phyloP scores from a whole-genome alignment of 2,113 vertebrate species.

The Phasianus colchicus region DNA sequence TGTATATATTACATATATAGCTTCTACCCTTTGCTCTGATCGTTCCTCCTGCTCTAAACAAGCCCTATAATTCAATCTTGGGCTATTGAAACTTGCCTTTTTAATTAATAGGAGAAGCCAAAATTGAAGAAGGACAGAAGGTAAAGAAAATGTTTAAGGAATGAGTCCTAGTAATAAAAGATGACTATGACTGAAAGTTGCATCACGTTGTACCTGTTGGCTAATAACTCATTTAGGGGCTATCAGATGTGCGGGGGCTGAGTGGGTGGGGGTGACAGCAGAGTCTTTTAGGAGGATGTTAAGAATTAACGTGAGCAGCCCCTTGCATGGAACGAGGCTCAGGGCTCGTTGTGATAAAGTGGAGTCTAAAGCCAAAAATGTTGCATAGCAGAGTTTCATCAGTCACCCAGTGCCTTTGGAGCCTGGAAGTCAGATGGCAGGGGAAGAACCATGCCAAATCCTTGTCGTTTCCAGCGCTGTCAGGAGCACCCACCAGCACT shows the following conservation, averaged over 20 bases:
- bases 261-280: not conserved
- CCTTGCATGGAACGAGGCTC: not conserved
- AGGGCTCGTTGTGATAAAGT: not conserved
- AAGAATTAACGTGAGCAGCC: not conserved
- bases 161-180: not conserved
- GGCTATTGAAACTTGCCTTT: slow-evolving; percentile 45
- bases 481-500: not conserved
- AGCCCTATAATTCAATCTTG: slow-evolving; percentile 57
- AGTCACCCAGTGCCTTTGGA: slow-evolving; percentile 1
- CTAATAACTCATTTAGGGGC: not conserved
- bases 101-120: slow-evolving; percentile 62
- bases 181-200: not conserved
- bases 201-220: not conserved
- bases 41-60: slow-evolving; percentile 40
- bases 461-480: not conserved
- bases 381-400: not conserved
- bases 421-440: not conserved
- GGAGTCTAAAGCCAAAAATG: not conserved
- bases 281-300: not conserved
- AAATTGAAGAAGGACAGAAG: not conserved
- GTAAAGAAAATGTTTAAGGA: not conserved
- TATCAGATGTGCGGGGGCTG: not conserved
- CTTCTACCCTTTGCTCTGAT: slow-evolving; percentile 49
- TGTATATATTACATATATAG: slow-evolving; percentile 42
- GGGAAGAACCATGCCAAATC: not conserved